These are phyloP conservation scores for Dendroctonus ponderosae DNA, from an alignment of 1,140 invertebrate species.

Conservation along the genomic window DNA sequence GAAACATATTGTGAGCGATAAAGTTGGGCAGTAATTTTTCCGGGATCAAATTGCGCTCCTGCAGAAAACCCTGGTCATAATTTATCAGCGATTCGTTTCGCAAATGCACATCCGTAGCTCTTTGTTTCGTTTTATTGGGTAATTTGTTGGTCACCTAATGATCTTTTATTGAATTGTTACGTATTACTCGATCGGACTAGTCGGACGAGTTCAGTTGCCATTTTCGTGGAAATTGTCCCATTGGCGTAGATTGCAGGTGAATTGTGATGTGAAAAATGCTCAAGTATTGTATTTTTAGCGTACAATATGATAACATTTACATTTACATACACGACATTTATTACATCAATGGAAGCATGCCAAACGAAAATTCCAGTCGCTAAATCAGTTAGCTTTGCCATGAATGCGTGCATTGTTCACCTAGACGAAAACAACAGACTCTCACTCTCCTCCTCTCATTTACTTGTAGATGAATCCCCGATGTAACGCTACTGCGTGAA, in stretches of 20 bases:
- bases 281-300: too few species aligned
- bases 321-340: too few species aligned
- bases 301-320: too few species aligned
- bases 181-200: slow-evolving; percentile 3
- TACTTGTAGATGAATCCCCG: too few species aligned
- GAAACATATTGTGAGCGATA: slow-evolving; percentile 14
- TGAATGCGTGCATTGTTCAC: too few species aligned
- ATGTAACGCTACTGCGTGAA: background rate
- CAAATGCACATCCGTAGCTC: slow-evolving; percentile 27
- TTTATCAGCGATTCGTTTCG: slow-evolving; percentile 23
- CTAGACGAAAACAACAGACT: too few species aligned
- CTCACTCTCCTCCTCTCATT: too few species aligned
- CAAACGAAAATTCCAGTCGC: too few species aligned
- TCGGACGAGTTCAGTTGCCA: background rate
- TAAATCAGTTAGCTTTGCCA: too few species aligned
- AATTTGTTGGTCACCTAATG: slow-evolving; percentile 34
- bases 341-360: too few species aligned
- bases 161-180: slow-evolving; percentile 30
- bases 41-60: slow-evolving; percentile 18
- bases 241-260: too few species aligned
- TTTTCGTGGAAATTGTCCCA: background rate
- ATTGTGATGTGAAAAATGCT: too few species aligned
- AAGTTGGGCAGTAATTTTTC: slow-evolving; percentile 19
- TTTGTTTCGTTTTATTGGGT: slow-evolving; percentile 32
- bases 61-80: slow-evolving; percentile 7